Evolutionary conservation across 64 coral and sea anemone species (phyloP).

Genomic region (Orbicella faveolata): DNA sequence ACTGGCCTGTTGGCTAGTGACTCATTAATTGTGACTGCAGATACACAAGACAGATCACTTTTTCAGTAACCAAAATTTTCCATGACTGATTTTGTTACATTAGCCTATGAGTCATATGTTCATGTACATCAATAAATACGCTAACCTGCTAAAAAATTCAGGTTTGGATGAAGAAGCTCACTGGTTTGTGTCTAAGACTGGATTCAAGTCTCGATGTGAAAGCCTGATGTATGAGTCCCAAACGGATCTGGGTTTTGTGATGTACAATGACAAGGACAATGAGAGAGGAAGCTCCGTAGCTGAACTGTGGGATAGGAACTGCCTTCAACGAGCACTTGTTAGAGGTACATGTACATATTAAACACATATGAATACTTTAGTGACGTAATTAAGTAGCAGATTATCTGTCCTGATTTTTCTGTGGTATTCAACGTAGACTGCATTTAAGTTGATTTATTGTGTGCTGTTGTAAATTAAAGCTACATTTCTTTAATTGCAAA

Average conservation of each 20-base stretch:
- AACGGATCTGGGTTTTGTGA: constrained; percentile 39
- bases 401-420: too few species aligned
- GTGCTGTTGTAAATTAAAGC: too few species aligned
- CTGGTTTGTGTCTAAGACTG: constrained; percentile 65
- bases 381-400: too few species aligned
- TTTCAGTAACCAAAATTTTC: too few species aligned
- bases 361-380: too few species aligned
- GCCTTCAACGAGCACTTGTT: constrained; percentile 33
- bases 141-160: background rate
- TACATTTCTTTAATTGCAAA: too few species aligned
- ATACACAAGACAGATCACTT: too few species aligned
- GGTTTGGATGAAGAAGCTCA: constrained; percentile 63
- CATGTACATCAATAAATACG: background rate
- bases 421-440: too few species aligned
- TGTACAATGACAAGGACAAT: constrained; percentile 4
- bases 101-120: background rate
- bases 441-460: too few species aligned
- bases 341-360: constrained; percentile 27
- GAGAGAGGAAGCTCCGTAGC: background rate
- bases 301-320: constrained; percentile 43
- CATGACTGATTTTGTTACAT: background rate
- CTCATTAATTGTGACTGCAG: too few species aligned
- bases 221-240: constrained; percentile 35
- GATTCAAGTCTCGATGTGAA: constrained; percentile 45
- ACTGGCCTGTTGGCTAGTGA: too few species aligned